Evolutionary conservation across 2,888 invertebrate species (phyloP).

Genomic region (Agonopterix alstromeriana): DNA sequence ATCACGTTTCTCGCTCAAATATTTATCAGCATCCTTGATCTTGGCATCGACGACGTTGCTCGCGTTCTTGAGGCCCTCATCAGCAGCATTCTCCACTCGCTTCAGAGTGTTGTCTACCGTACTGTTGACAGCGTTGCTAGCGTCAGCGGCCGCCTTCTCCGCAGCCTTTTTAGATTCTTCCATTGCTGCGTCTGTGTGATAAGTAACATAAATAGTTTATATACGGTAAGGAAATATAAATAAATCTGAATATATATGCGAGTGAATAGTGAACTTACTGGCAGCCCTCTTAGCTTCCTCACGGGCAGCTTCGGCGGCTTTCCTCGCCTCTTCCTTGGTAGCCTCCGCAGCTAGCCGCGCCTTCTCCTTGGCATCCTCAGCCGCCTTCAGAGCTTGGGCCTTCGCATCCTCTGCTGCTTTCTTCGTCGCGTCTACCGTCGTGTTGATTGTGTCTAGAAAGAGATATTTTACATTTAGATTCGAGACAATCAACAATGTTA

Average conservation of each 20-base stretch:
- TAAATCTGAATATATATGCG: too few species aligned
- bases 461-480: not conserved
- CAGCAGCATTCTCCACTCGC: constrained; percentile 62
- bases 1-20: constrained; percentile 77
- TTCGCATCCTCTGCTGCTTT: constrained; percentile 59
- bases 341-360: constrained; percentile 67
- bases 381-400: constrained; percentile 45
- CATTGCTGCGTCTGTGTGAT: constrained; percentile 50
- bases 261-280: constrained; percentile 33
- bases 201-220: not conserved
- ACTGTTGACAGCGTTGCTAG: constrained; percentile 57
- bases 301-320: constrained; percentile 59
- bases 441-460: constrained; percentile 52
- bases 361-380: constrained; percentile 64
- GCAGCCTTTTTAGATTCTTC: constrained; percentile 72
- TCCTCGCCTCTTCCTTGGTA: constrained; percentile 44
- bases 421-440: constrained; percentile 61
- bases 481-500: not conserved
- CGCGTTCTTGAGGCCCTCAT: constrained; percentile 75
- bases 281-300: constrained; percentile 70
- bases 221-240: not conserved
- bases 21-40: constrained; percentile 79
- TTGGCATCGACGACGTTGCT: constrained; percentile 77
- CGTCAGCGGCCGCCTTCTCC: constrained; percentile 66
- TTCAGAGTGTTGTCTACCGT: constrained; percentile 62